Conservation (phyloP, 1,140 invertebrate species). For the Mya arenaria region DNA sequence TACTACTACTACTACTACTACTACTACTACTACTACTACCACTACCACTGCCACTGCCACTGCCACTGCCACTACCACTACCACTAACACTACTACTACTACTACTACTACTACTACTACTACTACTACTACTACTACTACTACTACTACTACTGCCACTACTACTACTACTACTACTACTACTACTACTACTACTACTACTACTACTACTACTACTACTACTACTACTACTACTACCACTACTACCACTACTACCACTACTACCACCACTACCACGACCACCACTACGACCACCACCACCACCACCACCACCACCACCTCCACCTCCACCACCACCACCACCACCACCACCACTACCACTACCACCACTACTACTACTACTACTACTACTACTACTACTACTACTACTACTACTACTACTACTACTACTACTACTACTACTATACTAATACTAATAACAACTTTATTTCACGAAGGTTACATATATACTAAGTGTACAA, state of each 20-base stretch:
- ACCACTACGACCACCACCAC: background rate
- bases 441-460: background rate
- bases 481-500: background rate
- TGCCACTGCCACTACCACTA: conserved; percentile 52
- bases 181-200: conserved; percentile 47
- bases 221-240: conserved; percentile 5
- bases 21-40: conserved; percentile 59
- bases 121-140: conserved; percentile 53
- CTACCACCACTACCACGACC: background rate
- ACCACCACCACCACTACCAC: conserved; percentile 29
- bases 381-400: background rate
- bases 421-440: background rate
- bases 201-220: conserved; percentile 33
- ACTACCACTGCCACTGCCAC: conserved; percentile 51
- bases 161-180: conserved; percentile 50
- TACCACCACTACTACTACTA: conserved; percentile 10
- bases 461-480: background rate
- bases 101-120: conserved; percentile 53
- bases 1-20: conserved; percentile 30
- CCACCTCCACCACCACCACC: background rate
- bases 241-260: background rate
- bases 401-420: background rate
- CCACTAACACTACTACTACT: conserved; percentile 49
- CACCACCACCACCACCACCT: background rate
- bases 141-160: conserved; percentile 29